Evolutionary conservation across 1,140 invertebrate genomes (phyloP).

Genomic region (Drosophila leontia): DNA sequence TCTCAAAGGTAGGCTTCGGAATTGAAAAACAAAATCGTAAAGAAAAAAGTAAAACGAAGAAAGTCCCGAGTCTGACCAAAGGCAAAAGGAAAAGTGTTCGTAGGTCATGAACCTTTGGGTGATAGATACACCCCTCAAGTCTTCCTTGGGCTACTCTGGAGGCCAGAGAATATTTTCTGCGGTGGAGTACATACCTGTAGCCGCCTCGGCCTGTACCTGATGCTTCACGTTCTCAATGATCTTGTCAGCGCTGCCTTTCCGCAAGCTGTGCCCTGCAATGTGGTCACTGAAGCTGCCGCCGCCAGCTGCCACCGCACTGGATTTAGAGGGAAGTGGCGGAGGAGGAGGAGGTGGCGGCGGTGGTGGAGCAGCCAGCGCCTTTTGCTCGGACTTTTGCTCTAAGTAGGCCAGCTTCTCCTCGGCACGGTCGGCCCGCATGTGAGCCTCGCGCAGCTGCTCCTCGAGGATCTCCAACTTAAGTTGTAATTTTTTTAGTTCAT

Average conservation of each 20-base stretch:
- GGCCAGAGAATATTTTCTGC: background rate
- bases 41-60: background rate
- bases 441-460: slow-evolving; percentile 74
- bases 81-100: slow-evolving; percentile 5
- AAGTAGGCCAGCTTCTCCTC: slow-evolving; percentile 69
- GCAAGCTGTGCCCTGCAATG: slow-evolving; percentile 68
- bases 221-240: slow-evolving; percentile 81
- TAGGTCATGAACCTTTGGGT: slow-evolving; percentile 1
- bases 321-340: slow-evolving; percentile 47
- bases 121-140: background rate
- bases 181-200: slow-evolving; percentile 75
- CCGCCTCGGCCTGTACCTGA: slow-evolving; percentile 79
- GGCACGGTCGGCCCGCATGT: slow-evolving; percentile 70
- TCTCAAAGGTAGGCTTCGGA: background rate
- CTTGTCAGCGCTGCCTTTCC: slow-evolving; percentile 65
- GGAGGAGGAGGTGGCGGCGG: slow-evolving; percentile 58
- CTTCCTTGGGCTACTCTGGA: background rate
- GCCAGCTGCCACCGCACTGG: slow-evolving; percentile 6
- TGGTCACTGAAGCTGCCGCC: slow-evolving; percentile 63
- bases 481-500: slow-evolving; percentile 85
- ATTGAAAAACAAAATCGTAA: background rate
- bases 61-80: background rate
- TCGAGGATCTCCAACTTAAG: slow-evolving; percentile 84
- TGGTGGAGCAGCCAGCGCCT: slow-evolving; percentile 19
- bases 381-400: slow-evolving; percentile 46